Evolutionary conservation across 1,140 invertebrate species (phyloP), one percentile per base, ranked within the genome.

Genomic region (Drosophila kohkoa): DNA sequence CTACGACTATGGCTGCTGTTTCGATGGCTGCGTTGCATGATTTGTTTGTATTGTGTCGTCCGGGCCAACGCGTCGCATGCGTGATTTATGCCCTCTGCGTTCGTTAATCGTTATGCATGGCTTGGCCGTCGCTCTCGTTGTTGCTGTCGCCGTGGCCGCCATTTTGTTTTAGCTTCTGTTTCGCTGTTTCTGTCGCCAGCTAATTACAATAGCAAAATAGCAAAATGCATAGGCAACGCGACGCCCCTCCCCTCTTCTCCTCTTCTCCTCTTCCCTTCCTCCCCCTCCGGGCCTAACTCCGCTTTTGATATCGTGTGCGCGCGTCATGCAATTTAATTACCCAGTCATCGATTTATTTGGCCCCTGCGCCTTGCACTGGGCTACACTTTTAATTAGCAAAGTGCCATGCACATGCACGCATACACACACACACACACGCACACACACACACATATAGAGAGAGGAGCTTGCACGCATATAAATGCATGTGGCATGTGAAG

Each of bases 331-430:
- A 90, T 89, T 89, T 89, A 89, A 89, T 89, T 89, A 89, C 86
- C 86, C 79, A 49, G 73, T 41, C 86, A 89, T 89, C 85, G 85
- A 89, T 89, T 89, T 89, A 89, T 89, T 88, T 83, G 73, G 79
- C 59, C 68, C 65, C 64, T 38, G 68, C 77, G 75, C 76, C 72
- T 79, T 77, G 63, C 69, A 75, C 62, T 83, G 71, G 81, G 83
- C 83, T 88, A 77, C 80, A 83, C 83, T 88, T 88, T 88, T 88
- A 88, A 88, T 88, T 88, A 88, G 85, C 85, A 88, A 88, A 88
- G 85, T 89, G 85, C 85, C 85, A 88, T 81, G 81, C 85, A 89
- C 85, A 88, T 86, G 76, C 83, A 87, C 74, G 76, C 69, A 87
- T 25, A 25, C 20, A 25, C 3, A 25, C 20, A 25, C 20, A 25